Base-by-base conservation (phyloP, 2,113 vertebrate species). In the Dicaeum eximium region DNA sequence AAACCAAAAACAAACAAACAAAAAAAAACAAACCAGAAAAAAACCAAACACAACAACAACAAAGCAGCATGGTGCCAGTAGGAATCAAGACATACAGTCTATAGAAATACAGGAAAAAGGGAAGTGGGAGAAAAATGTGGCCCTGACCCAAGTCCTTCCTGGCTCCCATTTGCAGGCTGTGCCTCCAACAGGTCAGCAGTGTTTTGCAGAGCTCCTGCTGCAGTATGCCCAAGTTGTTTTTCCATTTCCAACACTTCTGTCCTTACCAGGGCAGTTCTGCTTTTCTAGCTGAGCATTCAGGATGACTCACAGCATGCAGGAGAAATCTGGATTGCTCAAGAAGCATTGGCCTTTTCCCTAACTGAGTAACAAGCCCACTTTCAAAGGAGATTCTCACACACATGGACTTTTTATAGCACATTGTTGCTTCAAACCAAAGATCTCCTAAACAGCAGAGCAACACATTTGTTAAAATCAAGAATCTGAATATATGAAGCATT, bases 191-290 rank as follows among this genome's bases (percentile, higher is more conserved):
- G 23, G 15, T 21, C 80, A 92, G 51, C n/a, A 45, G n/a, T 1
- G 2, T 22, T 75, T 37, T 64, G 54, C 54, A 73, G 73, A 71
- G 24, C 47, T 74, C 38, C 50, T 89, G 30, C 47, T 89, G 44
- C 0, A 1, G 15, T 33, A 25, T 42, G 6, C 24, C 11, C 0
- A 0, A 5, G 30, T 8, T 65, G 7, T 4, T 79, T 58, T 48
- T 33, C 14, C 23, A 18, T 48, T 80, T 66, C 67, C 44, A 79
- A 22, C 33, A 38, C 22, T 88, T 73, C 40, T 37, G 37, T 62
- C n/a, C 15, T 86, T 81, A 45, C 11, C 51, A 79, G 15, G 28
- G 56, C 21, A 84, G 30, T 60, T 84, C 40, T 92, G 45, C 58
- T 82, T 81, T 70, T 72, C 53, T 33, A 87, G n/a, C 23, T 20